Percentiles rank a stretch among this genome's conserved stretches.
phyloP scores from a whole-genome alignment of 2,888 invertebrate species.

The Matsumyia berberina region DNA sequence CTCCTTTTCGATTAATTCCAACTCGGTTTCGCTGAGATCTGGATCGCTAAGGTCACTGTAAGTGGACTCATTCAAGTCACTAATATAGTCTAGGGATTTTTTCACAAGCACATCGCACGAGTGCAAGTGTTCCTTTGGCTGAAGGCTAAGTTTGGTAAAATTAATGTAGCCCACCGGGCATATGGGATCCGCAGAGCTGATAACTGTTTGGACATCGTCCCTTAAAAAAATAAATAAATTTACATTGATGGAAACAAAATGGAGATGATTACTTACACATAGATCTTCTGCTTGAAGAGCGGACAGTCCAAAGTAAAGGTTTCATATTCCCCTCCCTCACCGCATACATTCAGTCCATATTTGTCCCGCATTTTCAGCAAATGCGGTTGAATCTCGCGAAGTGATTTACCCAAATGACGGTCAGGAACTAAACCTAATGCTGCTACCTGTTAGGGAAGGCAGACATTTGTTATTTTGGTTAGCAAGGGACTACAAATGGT shows the following conservation, averaged over 20 bases:
- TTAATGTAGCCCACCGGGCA: constrained; percentile 98
- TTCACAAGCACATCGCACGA: constrained; percentile 85
- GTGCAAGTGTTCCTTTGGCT: constrained; percentile 85
- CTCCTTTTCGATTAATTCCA: constrained; percentile 86
- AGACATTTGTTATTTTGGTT: not conserved
- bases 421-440: constrained; percentile 94
- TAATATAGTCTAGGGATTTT: constrained; percentile 87
- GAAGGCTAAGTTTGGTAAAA: constrained; percentile 92
- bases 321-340: constrained; percentile 99
- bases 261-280: constrained; percentile 89
- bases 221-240: constrained; percentile 80
- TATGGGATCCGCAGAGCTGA: constrained; percentile 96
- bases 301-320: constrained; percentile 99
- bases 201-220: constrained; percentile 93
- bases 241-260: not conserved
- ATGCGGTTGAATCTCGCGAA: constrained; percentile 94
- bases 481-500: not conserved
- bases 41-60: constrained; percentile 88
- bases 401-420: constrained; percentile 93
- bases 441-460: constrained; percentile 86
- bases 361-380: constrained; percentile 95
- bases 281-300: constrained; percentile 94
- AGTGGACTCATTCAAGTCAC: constrained; percentile 87
- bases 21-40: constrained; percentile 87
- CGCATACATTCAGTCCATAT: constrained; percentile 97